These are phyloP conservation scores for Tachysurus fulvidraco DNA, from an alignment of 2,113 vertebrate genomes.

Conservation along the genomic window DNA sequence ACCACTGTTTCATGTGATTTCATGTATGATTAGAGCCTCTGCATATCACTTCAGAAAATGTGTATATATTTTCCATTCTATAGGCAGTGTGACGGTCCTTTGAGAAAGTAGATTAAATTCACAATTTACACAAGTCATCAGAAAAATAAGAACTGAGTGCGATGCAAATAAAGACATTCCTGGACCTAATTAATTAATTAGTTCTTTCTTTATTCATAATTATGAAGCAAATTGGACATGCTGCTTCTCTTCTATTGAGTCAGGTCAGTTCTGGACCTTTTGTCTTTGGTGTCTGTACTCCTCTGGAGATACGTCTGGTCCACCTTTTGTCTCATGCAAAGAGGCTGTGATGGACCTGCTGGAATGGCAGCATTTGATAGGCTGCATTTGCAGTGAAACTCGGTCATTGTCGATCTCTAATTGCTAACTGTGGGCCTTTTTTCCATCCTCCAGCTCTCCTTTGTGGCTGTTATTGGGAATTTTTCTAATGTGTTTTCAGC, in stretches of 20 bases:
- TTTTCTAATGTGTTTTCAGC: constrained; percentile 76
- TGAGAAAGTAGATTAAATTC: background rate
- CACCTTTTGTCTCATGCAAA: background rate
- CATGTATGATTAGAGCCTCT: background rate
- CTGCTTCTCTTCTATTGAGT: background rate
- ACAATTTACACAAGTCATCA: background rate
- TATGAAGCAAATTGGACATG: background rate
- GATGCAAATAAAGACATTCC: background rate
- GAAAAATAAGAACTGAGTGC: background rate
- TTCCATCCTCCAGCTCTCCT: constrained; percentile 63
- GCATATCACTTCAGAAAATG: background rate
- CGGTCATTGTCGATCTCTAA: constrained; percentile 61
- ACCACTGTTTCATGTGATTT: too few relatives aligned
- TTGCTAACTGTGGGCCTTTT: constrained; percentile 76
- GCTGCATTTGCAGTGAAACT: constrained; percentile 69
- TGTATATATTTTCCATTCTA: background rate
- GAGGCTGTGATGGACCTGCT: background rate
- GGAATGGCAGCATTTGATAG: constrained; percentile 55
- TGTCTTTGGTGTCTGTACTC: background rate
- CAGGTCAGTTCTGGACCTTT: background rate
- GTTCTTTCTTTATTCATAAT: background rate
- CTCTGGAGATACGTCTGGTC: background rate
- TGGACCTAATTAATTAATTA: background rate
- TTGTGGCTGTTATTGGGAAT: constrained; percentile 76
- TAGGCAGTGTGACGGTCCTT: background rate